Percentiles rank a stretch among this genome's conserved stretches.
These are phyloP conservation scores for Anoplophora glabripennis DNA, from an alignment of 1,140 invertebrate genomes.

Conservation along the genomic window DNA sequence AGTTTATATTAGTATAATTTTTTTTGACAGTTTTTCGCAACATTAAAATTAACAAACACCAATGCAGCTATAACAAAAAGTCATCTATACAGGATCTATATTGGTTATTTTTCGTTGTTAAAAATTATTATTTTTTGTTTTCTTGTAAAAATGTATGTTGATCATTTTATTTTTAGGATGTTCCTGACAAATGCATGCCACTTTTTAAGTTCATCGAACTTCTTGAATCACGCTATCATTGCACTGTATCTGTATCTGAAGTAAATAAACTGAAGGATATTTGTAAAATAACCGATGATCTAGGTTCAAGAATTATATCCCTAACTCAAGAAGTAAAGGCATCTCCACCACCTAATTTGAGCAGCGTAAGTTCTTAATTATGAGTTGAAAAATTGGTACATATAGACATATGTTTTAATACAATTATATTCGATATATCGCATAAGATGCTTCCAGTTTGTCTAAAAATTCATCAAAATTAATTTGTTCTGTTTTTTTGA, in stretches of 20 bases:
- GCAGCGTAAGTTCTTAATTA: constrained; percentile 40
- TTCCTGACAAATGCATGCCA: constrained; percentile 72
- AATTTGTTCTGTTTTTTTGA: too few relatives aligned
- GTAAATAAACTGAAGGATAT: constrained; percentile 78
- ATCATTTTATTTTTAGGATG: constrained; percentile 53
- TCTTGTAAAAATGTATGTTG: too few relatives aligned
- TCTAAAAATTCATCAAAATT: too few relatives aligned
- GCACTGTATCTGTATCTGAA: constrained; percentile 75
- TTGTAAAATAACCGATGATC: constrained; percentile 68
- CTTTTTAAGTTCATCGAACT: constrained; percentile 84
- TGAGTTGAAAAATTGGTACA: too few relatives aligned
- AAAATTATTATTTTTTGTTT: constrained; percentile 6
- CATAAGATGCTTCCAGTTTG: too few relatives aligned
- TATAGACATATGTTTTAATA: too few relatives aligned
- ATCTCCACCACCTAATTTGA: constrained; percentile 56
- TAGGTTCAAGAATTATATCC: constrained; percentile 68
- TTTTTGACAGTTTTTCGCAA: too few relatives aligned
- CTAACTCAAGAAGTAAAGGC: constrained; percentile 56
- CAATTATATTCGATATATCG: too few relatives aligned
- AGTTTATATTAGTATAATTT: too few relatives aligned
- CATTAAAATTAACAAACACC: too few relatives aligned
- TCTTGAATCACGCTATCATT: constrained; percentile 78
- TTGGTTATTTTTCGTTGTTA: constrained; percentile 9
- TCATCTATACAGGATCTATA: too few relatives aligned
- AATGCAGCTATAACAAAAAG: too few relatives aligned